A percentile compares a stretch with the other conserved stretches of the same genome.
Evolutionary conservation across 2,797 vertebrate genomes (phyloP).

Genomic region (Amniataba percoides): DNA sequence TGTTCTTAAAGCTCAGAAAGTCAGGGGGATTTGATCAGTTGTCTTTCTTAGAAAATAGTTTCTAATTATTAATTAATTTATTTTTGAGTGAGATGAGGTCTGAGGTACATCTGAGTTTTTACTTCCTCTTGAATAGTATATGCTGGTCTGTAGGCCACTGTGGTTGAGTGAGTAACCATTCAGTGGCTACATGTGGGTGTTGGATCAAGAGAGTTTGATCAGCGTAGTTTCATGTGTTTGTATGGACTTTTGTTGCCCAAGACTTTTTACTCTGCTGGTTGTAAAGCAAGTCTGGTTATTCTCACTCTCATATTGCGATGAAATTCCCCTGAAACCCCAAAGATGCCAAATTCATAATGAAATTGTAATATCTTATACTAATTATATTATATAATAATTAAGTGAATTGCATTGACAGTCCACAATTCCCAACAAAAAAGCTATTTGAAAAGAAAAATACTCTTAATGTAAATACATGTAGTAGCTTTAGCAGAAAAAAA

Average conservation of each 20-base stretch:
- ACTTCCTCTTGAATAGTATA: background rate
- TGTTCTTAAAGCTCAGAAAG: slow-evolving; percentile 27
- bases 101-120: background rate
- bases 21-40: slow-evolving; percentile 55
- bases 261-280: slow-evolving; percentile 11
- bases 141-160: background rate
- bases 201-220: slow-evolving; percentile 19
- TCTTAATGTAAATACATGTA: background rate
- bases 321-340: background rate
- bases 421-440: background rate
- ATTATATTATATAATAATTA: no score
- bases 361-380: slow-evolving; percentile 10
- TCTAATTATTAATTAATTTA: background rate
- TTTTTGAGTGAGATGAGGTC: background rate
- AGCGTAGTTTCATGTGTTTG: slow-evolving; percentile 10
- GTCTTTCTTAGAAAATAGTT: slow-evolving; percentile 37
- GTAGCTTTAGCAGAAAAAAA: background rate
- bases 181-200: slow-evolving; percentile 19
- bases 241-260: slow-evolving; percentile 6
- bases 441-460: background rate
- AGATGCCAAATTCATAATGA: background rate
- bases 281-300: background rate
- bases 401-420: no score
- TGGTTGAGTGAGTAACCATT: slow-evolving; percentile 40
- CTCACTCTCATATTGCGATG: background rate